phyloP scores from a whole-genome alignment of 1,140 invertebrate species.

The Drosophila tani region DNA sequence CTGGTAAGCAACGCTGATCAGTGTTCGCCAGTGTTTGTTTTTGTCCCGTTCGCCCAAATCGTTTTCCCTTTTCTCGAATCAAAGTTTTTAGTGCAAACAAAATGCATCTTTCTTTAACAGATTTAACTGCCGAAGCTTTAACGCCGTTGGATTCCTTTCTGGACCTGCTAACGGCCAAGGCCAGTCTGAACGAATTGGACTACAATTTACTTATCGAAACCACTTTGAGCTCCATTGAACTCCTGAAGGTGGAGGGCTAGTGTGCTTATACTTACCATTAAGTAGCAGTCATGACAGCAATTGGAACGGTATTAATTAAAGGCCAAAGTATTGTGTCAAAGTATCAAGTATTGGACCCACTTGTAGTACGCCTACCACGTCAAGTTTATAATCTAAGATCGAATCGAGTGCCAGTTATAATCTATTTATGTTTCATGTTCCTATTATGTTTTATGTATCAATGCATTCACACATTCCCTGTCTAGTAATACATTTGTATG shows the following conservation, averaged over 20 bases:
- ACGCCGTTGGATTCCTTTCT: constrained; percentile 93
- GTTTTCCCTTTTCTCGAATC: neutral
- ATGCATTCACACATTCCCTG: constrained; percentile 18
- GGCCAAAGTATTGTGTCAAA: constrained; percentile 55
- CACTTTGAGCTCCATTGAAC: constrained; percentile 86
- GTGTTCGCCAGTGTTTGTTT: constrained; percentile 55
- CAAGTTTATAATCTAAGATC: neutral
- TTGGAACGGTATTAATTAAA: constrained; percentile 16
- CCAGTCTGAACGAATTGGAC: constrained; percentile 92
- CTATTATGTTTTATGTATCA: constrained; percentile 1
- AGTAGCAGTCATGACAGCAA: neutral
- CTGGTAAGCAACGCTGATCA: constrained; percentile 61
- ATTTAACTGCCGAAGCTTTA: constrained; percentile 90
- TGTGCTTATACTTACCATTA: neutral
- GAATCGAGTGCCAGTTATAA: constrained; percentile 3
- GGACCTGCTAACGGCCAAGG: constrained; percentile 93
- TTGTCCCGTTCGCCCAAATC: constrained; percentile 15
- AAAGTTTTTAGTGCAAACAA: neutral
- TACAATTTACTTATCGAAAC: constrained; percentile 93
- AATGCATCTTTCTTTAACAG: constrained; percentile 82
- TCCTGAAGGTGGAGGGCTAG: constrained; percentile 58
- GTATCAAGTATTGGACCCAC: constrained; percentile 22
- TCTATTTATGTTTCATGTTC: constrained; percentile 19
- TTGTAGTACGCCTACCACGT: neutral
- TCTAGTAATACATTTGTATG: constrained; percentile 16